Evolutionary conservation across 2,113 vertebrate genomes (phyloP), one percentile per base, ranked within the genome.

Genomic region (Sphaerodactylus townsendi): DNA sequence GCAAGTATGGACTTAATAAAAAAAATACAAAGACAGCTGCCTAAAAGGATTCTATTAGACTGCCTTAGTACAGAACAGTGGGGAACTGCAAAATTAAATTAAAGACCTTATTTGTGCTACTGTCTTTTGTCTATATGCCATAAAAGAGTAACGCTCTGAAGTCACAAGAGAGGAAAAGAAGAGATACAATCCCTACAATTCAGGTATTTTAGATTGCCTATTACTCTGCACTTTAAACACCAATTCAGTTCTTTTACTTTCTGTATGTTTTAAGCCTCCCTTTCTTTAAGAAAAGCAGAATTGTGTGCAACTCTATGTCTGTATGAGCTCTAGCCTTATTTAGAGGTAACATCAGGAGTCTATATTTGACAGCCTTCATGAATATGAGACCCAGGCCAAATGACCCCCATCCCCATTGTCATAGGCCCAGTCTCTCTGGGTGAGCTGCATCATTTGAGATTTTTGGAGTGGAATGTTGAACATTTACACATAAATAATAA

Each of bases 1-100:
- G 92, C 85, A 95, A 96, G 94, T 95, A 96, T 96, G 91, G 93
- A 96, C 95, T 96, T 97, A 96, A 97, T 97, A 96, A 97, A 96
- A 83, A 76, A 78, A 96, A 95, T 95, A 95, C 92, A 94, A 95
- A 96, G 92, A 95, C 90, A 83, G 83, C 91, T 94, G 95, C 91
- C 94, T 97, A 94, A 96, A 95, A 96, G 96, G 93, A 85, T 95
- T 95, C 93, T 96, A 96, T 97, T 96, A 96, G 92, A 84, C 85
- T 94, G 93, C 92, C 91, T 95, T 96, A 95, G 94, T 94, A 94
- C 90, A 94, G 85, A 94, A 95, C 91, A 93, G 92, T 95, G 94
- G 92, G 90, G 95, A 95, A 95, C 91, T 85, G 87, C 87, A 94
- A 89, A 96, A 93, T 79, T 88, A 92, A 94, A 94, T 95, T 95